These are phyloP conservation scores for Nycticryphes semicollaris DNA, from an alignment of 2,113 vertebrate genomes.

Conservation along the genomic window DNA sequence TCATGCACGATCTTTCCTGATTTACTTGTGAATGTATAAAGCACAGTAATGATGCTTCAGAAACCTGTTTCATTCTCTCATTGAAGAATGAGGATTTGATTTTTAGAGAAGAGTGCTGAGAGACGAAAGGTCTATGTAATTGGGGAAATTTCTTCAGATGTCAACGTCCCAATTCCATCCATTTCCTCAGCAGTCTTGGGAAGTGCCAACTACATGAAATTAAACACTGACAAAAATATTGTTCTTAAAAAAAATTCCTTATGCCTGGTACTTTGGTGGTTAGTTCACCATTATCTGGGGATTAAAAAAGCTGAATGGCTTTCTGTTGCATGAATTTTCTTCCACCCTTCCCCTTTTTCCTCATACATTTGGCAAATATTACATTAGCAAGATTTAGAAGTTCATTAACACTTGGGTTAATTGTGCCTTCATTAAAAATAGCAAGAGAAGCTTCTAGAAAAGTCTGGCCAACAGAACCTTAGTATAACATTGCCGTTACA, in stretches of 20 bases:
- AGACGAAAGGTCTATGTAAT: neutral
- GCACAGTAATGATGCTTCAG: neutral
- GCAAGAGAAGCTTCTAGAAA: neutral
- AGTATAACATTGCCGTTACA: neutral
- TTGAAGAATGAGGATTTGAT: neutral
- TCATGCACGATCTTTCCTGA: neutral
- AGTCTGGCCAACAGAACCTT: neutral
- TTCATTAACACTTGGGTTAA: neutral
- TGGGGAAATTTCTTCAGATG: constrained; percentile 23
- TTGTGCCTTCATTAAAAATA: neutral
- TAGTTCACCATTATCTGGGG: neutral
- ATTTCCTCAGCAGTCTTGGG: constrained; percentile 3
- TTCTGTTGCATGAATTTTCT: neutral
- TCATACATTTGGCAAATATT: constrained; percentile 26
- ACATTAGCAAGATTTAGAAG: neutral
- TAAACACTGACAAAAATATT: constrained; percentile 29
- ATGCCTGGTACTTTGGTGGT: neutral
- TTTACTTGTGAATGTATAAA: neutral
- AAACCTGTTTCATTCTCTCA: neutral
- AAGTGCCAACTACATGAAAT: constrained; percentile 14
- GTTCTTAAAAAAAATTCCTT: neutral
- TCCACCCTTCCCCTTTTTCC: neutral
- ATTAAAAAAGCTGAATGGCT: neutral
- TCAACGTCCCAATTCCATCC: neutral
- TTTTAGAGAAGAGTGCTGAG: neutral